These are phyloP conservation scores for Entomobrya multifasciata DNA, from an alignment of 2,888 invertebrate genomes.

Conservation along the genomic window DNA sequence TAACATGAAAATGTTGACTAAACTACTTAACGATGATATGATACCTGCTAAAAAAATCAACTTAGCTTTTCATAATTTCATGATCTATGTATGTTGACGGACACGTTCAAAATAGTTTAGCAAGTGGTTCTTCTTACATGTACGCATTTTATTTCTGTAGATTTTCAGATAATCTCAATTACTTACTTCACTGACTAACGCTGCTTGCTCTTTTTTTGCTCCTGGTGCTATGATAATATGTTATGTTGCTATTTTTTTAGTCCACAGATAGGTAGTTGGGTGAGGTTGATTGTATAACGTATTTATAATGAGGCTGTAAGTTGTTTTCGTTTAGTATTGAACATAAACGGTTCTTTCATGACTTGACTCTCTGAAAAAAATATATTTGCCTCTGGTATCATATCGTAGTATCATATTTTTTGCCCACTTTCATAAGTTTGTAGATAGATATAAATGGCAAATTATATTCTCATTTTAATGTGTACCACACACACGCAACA, in stretches of 20 bases:
- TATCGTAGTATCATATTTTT: background rate
- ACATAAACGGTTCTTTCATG: constrained; percentile 15
- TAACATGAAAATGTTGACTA: too few species aligned
- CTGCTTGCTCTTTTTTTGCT: background rate
- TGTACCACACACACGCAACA: constrained; percentile 20
- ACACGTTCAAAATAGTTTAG: constrained; percentile 7
- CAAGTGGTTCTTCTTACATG: too few species aligned
- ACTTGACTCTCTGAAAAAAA: background rate
- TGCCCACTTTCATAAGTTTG: too few species aligned
- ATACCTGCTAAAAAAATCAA: too few species aligned
- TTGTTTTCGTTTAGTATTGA: constrained; percentile 3
- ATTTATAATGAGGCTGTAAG: too few species aligned
- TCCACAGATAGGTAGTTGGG: constrained; percentile 1
- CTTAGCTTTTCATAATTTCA: background rate
- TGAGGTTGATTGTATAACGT: constrained; percentile 12
- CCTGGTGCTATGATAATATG: background rate
- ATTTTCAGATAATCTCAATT: background rate
- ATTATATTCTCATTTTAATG: too few species aligned
- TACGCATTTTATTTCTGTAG: too few species aligned
- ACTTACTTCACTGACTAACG: too few species aligned
- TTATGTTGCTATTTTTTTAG: too few species aligned
- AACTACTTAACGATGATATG: too few species aligned
- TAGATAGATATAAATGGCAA: too few species aligned
- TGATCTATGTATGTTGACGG: constrained; percentile 9
- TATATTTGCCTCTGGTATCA: too few species aligned